Conservation (phyloP, 2,113 vertebrate species). For the Thinocorus orbignyianus region DNA sequence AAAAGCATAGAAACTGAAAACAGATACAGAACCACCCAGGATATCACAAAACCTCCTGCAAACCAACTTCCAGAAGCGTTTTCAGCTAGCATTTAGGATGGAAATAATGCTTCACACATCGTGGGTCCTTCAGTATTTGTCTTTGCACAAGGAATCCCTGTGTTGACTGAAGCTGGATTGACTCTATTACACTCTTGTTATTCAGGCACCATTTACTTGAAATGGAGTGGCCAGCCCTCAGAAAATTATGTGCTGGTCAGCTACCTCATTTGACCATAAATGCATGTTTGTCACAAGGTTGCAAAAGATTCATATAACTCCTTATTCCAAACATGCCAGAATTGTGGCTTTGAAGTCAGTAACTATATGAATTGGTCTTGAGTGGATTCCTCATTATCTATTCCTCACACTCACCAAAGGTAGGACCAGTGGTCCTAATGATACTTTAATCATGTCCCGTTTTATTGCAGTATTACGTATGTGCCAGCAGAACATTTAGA, state of each 20-base stretch:
- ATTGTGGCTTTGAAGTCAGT: not conserved
- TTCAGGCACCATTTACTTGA: not conserved
- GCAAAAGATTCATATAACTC: not conserved
- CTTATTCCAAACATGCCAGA: not conserved
- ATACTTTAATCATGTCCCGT: slow-evolving; percentile 32
- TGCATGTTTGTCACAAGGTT: not conserved
- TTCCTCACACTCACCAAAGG: not conserved
- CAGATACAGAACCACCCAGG: not conserved
- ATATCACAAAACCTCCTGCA: not conserved
- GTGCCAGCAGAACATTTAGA: slow-evolving; percentile 91
- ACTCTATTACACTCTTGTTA: not conserved
- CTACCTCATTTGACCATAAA: not conserved
- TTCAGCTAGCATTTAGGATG: not conserved
- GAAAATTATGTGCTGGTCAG: not conserved
- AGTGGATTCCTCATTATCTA: not conserved
- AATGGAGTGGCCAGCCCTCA: not conserved
- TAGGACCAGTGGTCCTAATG: not conserved
- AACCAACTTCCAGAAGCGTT: not conserved
- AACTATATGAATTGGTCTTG: not conserved
- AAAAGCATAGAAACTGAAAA: not conserved
- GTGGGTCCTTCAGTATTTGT: not conserved
- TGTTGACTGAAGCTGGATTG: not conserved
- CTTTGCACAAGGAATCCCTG: not conserved
- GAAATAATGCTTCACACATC: not conserved
- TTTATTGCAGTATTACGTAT: slow-evolving; percentile 89